Conservation (phyloP, 2,888 invertebrate genomes). For the Ephialtes manifestator region DNA sequence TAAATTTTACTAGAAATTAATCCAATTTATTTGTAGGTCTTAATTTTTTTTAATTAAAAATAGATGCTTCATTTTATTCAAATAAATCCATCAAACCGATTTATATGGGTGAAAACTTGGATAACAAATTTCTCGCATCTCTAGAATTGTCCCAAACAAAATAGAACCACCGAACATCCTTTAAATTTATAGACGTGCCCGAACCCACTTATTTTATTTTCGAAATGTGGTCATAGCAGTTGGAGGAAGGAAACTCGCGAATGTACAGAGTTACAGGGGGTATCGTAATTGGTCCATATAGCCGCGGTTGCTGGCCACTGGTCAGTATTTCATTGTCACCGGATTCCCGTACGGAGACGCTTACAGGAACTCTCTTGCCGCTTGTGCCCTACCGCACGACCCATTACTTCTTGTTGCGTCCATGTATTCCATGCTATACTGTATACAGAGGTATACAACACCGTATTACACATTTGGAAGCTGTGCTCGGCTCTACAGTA, state of each 20-base stretch:
- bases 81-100: too few species aligned
- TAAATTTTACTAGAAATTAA: too few species aligned
- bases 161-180: too few species aligned
- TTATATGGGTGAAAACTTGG: too few species aligned
- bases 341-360: slow-evolving; percentile 53
- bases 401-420: slow-evolving; percentile 66
- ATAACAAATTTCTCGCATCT: too few species aligned
- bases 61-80: too few species aligned
- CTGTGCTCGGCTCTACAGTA: slow-evolving; percentile 35
- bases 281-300: slow-evolving; percentile 68
- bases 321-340: slow-evolving; percentile 69
- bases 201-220: neutral
- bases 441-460: slow-evolving; percentile 15
- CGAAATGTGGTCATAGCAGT: slow-evolving; percentile 4
- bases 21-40: too few species aligned
- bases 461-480: slow-evolving; percentile 59
- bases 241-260: slow-evolving; percentile 3
- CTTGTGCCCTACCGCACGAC: slow-evolving; percentile 52
- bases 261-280: slow-evolving; percentile 35
- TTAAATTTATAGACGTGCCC: slow-evolving; percentile 3
- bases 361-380: slow-evolving; percentile 55
- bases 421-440: slow-evolving; percentile 20
- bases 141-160: too few species aligned
- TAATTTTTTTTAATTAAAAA: too few species aligned
- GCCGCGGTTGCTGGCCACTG: slow-evolving; percentile 47